Conservation (phyloP, 2,797 vertebrate genomes). For the Lutjanus argentimaculatus region DNA sequence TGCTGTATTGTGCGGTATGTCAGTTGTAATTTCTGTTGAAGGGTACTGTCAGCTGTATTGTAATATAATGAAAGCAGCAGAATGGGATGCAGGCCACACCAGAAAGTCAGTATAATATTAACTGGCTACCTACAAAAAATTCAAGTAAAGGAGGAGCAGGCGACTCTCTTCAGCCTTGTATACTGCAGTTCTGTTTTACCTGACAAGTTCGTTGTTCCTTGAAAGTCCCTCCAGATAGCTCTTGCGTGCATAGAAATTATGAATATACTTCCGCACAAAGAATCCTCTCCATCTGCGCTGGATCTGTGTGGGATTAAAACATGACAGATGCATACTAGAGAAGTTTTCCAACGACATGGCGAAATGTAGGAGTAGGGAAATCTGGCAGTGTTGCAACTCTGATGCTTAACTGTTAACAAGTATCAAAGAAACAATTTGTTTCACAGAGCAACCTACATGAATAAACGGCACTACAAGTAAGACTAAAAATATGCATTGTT, state of each 20-base stretch:
- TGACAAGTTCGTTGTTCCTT: slow-evolving; percentile 88
- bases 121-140: neutral
- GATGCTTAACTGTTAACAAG: neutral
- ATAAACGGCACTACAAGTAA: too few species aligned
- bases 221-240: slow-evolving; percentile 88
- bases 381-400: neutral
- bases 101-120: slow-evolving; percentile 4
- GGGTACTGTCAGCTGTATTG: neutral
- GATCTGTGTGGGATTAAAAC: slow-evolving; percentile 85
- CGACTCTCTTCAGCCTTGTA: neutral
- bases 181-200: slow-evolving; percentile 82
- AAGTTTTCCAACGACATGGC: neutral
- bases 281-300: slow-evolving; percentile 93
- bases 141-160: neutral
- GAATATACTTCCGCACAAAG: slow-evolving; percentile 90
- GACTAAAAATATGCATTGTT: too few species aligned
- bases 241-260: slow-evolving; percentile 93
- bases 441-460: too few species aligned
- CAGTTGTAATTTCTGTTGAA: neutral
- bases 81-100: neutral
- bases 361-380: neutral
- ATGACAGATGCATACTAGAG: slow-evolving; percentile 5
- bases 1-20: neutral
- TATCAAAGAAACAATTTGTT: neutral
- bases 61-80: neutral